A percentile compares a stretch with the other conserved stretches of the same genome.
Evolutionary conservation across 1,140 invertebrate species (phyloP).

Genomic region (Bombus terrestris): DNA sequence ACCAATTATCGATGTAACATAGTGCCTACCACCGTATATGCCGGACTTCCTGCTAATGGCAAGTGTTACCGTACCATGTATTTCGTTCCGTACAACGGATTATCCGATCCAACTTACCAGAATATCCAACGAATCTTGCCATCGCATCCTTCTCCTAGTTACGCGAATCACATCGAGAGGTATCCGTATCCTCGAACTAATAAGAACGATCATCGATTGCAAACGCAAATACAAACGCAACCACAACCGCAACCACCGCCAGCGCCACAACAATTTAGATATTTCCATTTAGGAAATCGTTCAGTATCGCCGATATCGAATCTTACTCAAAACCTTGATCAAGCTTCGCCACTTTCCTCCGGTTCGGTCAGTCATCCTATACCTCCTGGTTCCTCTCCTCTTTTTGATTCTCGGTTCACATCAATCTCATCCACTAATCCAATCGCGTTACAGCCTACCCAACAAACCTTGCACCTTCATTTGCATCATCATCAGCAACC

Average conservation of each 20-base stretch:
- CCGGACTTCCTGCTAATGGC: constrained; percentile 61
- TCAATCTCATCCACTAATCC: constrained; percentile 41
- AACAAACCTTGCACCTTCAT: constrained; percentile 68
- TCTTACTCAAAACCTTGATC: not conserved
- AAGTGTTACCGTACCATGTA: constrained; percentile 86
- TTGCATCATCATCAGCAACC: constrained; percentile 76
- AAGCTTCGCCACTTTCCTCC: not conserved
- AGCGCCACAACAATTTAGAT: constrained; percentile 37
- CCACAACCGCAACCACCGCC: constrained; percentile 22
- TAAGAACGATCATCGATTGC: constrained; percentile 60
- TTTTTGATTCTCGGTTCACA: constrained; percentile 26
- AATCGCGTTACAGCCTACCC: constrained; percentile 31
- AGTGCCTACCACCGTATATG: constrained; percentile 48
- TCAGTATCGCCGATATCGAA: constrained; percentile 42
- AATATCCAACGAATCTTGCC: constrained; percentile 80
- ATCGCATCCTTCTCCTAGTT: constrained; percentile 76
- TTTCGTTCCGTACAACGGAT: constrained; percentile 88
- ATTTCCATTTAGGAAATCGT: constrained; percentile 69
- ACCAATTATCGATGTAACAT: constrained; percentile 68
- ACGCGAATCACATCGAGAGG: constrained; percentile 78
- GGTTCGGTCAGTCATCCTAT: not conserved
- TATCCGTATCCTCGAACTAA: constrained; percentile 77
- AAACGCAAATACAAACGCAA: constrained; percentile 53
- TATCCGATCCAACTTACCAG: constrained; percentile 79
- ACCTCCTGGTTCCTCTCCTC: not conserved